phyloP scores from a whole-genome alignment of 2,888 invertebrate genomes.

The Volucella zonaria region DNA sequence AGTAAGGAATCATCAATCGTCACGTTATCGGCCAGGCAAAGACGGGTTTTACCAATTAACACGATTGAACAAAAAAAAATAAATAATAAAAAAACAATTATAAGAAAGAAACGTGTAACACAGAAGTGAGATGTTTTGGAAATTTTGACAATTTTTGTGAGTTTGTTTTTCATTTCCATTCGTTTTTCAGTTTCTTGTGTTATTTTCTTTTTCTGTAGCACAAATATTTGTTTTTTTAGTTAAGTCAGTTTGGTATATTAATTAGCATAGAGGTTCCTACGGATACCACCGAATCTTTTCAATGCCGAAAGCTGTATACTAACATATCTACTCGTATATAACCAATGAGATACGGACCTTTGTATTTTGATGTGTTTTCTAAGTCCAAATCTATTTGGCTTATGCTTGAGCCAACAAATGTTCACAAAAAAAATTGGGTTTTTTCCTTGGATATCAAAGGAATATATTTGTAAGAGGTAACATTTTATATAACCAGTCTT shows the following conservation, averaged over 20 bases:
- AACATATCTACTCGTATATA: slow-evolving; percentile 72
- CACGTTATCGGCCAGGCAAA: slow-evolving; percentile 40
- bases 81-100: slow-evolving; percentile 13
- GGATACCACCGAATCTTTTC: slow-evolving; percentile 26
- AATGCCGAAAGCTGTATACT: slow-evolving; percentile 72
- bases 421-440: not conserved
- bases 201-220: slow-evolving; percentile 71
- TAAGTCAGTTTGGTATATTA: slow-evolving; percentile 57
- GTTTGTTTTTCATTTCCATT: slow-evolving; percentile 34
- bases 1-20: slow-evolving; percentile 50
- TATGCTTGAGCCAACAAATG: slow-evolving; percentile 26
- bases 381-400: slow-evolving; percentile 27
- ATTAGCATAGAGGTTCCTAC: slow-evolving; percentile 53
- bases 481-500: too few species aligned
- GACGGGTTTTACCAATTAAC: slow-evolving; percentile 69
- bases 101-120: slow-evolving; percentile 67
- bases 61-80: slow-evolving; percentile 47
- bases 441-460: too few species aligned
- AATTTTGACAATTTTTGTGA: slow-evolving; percentile 59
- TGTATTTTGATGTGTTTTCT: not conserved
- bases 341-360: not conserved
- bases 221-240: slow-evolving; percentile 72
- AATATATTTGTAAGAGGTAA: too few species aligned
- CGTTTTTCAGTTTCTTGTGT: slow-evolving; percentile 30
- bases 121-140: slow-evolving; percentile 74